A percentile compares a stretch with the other conserved stretches of the same genome.
These are phyloP conservation scores for Drosophila ananassae DNA, from an alignment of 1,140 invertebrate genomes.

Conservation along the genomic window DNA sequence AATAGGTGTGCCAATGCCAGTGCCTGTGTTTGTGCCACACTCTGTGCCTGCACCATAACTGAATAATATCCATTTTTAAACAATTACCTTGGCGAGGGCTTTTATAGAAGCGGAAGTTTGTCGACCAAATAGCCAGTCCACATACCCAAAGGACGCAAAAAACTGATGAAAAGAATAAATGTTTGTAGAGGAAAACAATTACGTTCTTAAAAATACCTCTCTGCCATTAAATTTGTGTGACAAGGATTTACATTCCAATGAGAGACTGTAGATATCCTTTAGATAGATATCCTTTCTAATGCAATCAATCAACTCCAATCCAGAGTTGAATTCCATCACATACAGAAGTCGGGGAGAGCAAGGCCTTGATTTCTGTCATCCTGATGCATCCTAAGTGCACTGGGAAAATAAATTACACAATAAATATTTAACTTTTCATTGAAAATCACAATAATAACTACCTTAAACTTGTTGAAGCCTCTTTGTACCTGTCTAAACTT, in stretches of 20 bases:
- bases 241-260: neutral
- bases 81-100: conserved; percentile 74
- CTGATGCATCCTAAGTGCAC: neutral
- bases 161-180: conserved; percentile 4
- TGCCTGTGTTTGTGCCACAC: conserved; percentile 12
- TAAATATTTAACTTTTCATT: neutral
- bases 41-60: conserved; percentile 49
- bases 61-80: conserved; percentile 80
- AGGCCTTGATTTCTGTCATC: conserved; percentile 6
- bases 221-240: neutral
- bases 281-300: neutral
- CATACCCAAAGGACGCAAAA: neutral
- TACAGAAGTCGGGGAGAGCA: neutral
- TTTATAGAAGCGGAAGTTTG: conserved; percentile 66
- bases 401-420: neutral
- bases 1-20: conserved; percentile 12
- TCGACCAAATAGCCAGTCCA: conserved; percentile 33
- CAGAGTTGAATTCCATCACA: conserved; percentile 13
- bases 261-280: neutral
- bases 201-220: neutral
- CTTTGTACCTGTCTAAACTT: no score
- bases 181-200: neutral
- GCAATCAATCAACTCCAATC: conserved; percentile 27
- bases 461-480: no score
- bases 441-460: neutral